Evolutionary conservation across 1,140 invertebrate species (phyloP).

Genomic region (Drosophila grimshawi): DNA sequence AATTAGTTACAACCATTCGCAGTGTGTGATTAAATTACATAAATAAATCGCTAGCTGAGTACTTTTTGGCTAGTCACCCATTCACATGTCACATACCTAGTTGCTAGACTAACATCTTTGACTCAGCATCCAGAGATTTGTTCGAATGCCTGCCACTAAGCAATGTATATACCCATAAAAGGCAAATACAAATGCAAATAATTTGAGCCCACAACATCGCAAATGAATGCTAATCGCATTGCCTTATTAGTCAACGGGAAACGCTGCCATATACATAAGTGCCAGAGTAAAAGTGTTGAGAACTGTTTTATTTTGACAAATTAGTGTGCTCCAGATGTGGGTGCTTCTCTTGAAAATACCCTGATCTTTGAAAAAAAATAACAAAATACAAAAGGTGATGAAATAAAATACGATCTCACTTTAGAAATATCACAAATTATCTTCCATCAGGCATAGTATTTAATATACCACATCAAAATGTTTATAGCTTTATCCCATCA

Average conservation of each 20-base stretch:
- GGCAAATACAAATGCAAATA: conserved; percentile 31
- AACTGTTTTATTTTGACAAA: conserved; percentile 1
- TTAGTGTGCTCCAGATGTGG: conserved; percentile 7
- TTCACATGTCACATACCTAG: conserved; percentile 31
- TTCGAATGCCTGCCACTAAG: conserved; percentile 6
- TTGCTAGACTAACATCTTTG: conserved; percentile 5
- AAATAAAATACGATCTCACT: too few relatives aligned
- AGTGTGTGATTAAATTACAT: conserved; percentile 41
- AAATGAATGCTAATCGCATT: conserved; percentile 42
- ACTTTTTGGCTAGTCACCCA: conserved; percentile 16
- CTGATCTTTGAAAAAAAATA: not conserved
- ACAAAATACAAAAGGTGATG: not conserved
- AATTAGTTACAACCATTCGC: conserved; percentile 21
- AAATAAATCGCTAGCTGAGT: conserved; percentile 18
- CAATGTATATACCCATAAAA: conserved; percentile 27
- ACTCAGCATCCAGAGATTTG: conserved; percentile 21
- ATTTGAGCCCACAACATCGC: conserved; percentile 37
- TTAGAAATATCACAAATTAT: too few relatives aligned
- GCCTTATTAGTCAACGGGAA: conserved; percentile 35
- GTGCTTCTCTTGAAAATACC: not conserved
- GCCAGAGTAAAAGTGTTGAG: conserved; percentile 26
- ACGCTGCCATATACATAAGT: not conserved
- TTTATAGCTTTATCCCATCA: too few relatives aligned
- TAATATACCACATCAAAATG: too few relatives aligned
- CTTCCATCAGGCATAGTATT: too few relatives aligned